phyloP scores from a whole-genome alignment of 2,888 invertebrate species.

The Conistra vaccinii region DNA sequence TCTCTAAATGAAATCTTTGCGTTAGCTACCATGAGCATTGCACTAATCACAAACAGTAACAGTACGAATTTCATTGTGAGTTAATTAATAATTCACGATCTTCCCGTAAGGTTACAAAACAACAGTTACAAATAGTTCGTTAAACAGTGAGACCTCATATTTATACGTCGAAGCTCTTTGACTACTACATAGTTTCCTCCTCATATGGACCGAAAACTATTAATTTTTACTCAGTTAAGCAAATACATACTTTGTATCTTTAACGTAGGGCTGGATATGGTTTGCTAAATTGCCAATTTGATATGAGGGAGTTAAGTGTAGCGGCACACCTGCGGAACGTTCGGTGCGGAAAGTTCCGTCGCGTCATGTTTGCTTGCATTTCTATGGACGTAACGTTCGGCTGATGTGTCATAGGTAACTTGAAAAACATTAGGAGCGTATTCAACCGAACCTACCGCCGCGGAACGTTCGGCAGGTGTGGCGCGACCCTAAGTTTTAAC shows the following conservation, averaged over 20 bases:
- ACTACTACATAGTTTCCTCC: background rate
- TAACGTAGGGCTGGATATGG: slow-evolving; percentile 19
- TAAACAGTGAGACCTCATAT: slow-evolving; percentile 11
- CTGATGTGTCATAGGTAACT: too few species aligned
- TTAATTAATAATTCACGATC: background rate
- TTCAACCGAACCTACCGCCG: too few species aligned
- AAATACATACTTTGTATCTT: slow-evolving; percentile 6
- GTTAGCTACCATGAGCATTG: slow-evolving; percentile 24
- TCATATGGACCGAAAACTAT: background rate
- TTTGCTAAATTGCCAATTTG: background rate
- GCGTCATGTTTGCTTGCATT: too few species aligned
- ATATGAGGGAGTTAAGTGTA: background rate
- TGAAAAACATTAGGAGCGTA: too few species aligned
- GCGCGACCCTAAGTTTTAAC: too few species aligned
- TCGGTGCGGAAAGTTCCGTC: too few species aligned
- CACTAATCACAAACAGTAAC: slow-evolving; percentile 14
- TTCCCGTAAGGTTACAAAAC: background rate
- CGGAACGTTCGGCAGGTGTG: too few species aligned
- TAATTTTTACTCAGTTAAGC: background rate
- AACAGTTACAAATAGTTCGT: slow-evolving; percentile 1
- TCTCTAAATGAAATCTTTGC: slow-evolving; percentile 15
- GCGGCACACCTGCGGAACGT: too few species aligned
- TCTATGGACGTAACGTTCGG: too few species aligned
- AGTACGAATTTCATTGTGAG: slow-evolving; percentile 50
- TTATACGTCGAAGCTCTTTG: slow-evolving; percentile 28